Base-by-base conservation (phyloP, 2,113 vertebrate species). In the Alligator mississippiensis region DNA sequence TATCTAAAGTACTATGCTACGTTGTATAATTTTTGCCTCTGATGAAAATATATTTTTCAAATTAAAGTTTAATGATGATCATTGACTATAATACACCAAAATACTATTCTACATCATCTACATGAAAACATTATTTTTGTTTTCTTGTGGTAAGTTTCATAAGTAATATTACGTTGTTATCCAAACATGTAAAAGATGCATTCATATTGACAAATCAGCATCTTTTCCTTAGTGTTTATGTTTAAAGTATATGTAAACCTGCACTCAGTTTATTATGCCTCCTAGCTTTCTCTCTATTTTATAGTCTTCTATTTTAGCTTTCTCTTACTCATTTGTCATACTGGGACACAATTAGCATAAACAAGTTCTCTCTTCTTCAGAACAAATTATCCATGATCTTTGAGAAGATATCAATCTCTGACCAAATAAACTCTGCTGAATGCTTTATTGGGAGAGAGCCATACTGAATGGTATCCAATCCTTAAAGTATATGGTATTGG, bases 381-480 rank as follows among this genome's bases (percentile, higher is more conserved):
- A 47, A 83, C 5, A 90, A 85, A 57, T 1, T 63, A 68, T 59
- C 27, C 28, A 19, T 75, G 38, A 25, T 87, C 93, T 92, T 77
- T 88, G 63, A 90, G 95, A 95, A 85, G 55, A 14, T 17, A 68
- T 90, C 13, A 81, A 9, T 74, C 61, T 76, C 60, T 77, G 30
- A 80, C 22, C 47, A 89, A 84, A 59, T 8, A 60, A 87, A 88
- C 28, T 54, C 27, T 2, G 21, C 11, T 86, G 66, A 92, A 28
- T 87, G 14, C 2, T 94, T 95, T 96, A 24, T n/a, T 93, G 54
- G 30, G 17, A 94, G n/a, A 95, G 21, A 90, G 89, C 27, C 90
- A 76, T 66, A 87, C n/a, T 93, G 77, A 95, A 80, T 47, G 2
- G 28, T 60, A 92, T 27, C 27, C 90, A 92, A n/a, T 60, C 78